phyloP scores from a whole-genome alignment of 2,113 vertebrate genomes.

The Mionectes macconnelli region DNA sequence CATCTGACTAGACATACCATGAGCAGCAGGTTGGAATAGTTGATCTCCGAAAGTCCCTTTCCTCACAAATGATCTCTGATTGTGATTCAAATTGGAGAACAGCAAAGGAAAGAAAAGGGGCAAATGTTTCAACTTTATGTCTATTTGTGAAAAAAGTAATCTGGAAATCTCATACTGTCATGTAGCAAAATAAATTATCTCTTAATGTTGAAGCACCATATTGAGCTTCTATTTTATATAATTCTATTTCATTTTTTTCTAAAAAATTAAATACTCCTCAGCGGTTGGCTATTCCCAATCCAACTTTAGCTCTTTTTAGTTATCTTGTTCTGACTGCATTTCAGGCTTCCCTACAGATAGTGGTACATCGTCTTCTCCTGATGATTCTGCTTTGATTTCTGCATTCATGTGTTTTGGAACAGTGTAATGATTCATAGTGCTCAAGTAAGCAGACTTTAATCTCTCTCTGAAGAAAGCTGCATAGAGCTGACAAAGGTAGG shows the following conservation, averaged over 20 bases:
- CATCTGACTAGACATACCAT: neutral
- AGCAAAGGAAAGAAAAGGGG: neutral
- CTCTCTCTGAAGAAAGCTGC: neutral
- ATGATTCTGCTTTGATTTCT: neutral
- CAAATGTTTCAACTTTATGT: neutral
- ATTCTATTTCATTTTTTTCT: neutral
- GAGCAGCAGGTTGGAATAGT: rapidly evolving
- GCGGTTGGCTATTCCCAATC: neutral
- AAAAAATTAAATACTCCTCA: neutral
- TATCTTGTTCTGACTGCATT: conserved; percentile 2
- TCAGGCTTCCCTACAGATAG: neutral
- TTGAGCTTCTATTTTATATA: neutral
- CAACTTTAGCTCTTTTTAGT: neutral
- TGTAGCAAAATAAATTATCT: neutral
- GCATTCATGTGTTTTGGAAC: neutral
- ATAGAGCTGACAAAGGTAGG: neutral
- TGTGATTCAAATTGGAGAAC: neutral
- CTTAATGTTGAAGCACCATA: neutral
- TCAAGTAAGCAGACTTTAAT: conserved; percentile 12
- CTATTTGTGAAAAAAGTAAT: neutral
- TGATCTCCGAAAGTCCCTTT: neutral
- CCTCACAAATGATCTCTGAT: neutral
- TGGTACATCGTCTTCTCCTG: neutral
- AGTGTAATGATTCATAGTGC: neutral
- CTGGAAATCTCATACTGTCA: neutral